Base-by-base conservation (phyloP, 2,113 vertebrate genomes). In the Ancistrus triradiatus region DNA sequence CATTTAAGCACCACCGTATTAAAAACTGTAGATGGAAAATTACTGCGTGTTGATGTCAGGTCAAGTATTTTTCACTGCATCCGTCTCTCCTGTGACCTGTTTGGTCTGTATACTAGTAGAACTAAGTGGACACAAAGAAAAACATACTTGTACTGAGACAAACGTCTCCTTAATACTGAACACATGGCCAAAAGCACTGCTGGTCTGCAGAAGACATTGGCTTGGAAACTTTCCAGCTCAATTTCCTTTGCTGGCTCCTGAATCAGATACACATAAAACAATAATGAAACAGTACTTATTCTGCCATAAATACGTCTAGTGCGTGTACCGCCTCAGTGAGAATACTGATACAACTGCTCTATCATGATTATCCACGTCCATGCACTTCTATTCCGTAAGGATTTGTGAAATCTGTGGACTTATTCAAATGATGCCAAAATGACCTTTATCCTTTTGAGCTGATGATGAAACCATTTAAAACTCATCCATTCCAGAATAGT, bases 211-310 rank as follows among this genome's bases (percentile, higher is more conserved):
- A 74, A 66, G 59, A 70, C 59, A 67, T 74, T 70, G 59, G 14
- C 15, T 60, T 70, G 67, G 72, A 70, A 66, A 57, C 51, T 51
- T 70, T 59, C 52, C 63, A 55, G 55, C 59, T 74, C 68, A 74
- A 67, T 70, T 74, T 74, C 72, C 72, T 70, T 70, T 63, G 59
- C 43, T 74, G 72, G 68, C 68, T 74, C 55, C 47, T 63, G 52
- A 63, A 62, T 59, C 50, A 63, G 63, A 70, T 53, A 59, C 68
- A 70, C 68, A 72, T 72, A 74, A 74, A 67, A 66, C 63, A 74
- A 70, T 53, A 74, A 70, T 74, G 52, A 70, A 74, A 70, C 72
- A 63, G 35, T 61, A 53, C 52, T 57, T 57, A 57, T 53, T n/a
- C 47, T 44, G 28, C 60, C 48, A 68, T 68, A 44, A 72, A 72